Conservation (phyloP, 2,113 vertebrate genomes). For the Otocyon megalotis region DNA sequence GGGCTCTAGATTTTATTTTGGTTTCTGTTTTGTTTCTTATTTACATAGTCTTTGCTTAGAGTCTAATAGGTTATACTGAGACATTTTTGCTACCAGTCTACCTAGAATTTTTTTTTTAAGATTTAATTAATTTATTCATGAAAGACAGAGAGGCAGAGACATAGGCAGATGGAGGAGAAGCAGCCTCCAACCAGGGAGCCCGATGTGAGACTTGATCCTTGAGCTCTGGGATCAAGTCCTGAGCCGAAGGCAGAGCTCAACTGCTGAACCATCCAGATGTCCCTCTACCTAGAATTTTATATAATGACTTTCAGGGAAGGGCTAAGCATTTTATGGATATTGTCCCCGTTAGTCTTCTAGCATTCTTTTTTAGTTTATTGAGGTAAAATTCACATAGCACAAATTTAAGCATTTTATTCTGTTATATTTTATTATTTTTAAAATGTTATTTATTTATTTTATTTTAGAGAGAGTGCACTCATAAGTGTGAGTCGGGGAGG, state of each 20-base stretch:
- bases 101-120: slow-evolving; percentile 3
- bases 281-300: slow-evolving; percentile 37
- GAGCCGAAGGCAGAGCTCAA: too few relatives aligned
- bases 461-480: neutral
- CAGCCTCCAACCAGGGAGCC: too few relatives aligned
- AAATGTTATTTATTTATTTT: neutral
- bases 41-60: slow-evolving; percentile 26
- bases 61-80: neutral
- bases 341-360: neutral
- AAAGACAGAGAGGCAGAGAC: too few relatives aligned
- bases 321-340: slow-evolving; percentile 29
- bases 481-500: neutral
- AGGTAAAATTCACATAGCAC: neutral
- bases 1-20: slow-evolving; percentile 46
- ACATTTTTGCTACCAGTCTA: slow-evolving; percentile 7
- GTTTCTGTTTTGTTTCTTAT: slow-evolving; percentile 42
- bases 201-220: too few relatives aligned
- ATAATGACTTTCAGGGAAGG: neutral
- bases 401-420: slow-evolving; percentile 9
- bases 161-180: too few relatives aligned
- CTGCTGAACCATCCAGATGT: too few relatives aligned
- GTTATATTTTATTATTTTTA: neutral
- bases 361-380: neutral
- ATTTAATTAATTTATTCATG: too few relatives aligned
- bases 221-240: too few relatives aligned